A percentile compares a stretch with the other conserved stretches of the same genome.
Conservation (phyloP, 2,797 vertebrate genomes). For the Sebastes oblongus region DNA sequence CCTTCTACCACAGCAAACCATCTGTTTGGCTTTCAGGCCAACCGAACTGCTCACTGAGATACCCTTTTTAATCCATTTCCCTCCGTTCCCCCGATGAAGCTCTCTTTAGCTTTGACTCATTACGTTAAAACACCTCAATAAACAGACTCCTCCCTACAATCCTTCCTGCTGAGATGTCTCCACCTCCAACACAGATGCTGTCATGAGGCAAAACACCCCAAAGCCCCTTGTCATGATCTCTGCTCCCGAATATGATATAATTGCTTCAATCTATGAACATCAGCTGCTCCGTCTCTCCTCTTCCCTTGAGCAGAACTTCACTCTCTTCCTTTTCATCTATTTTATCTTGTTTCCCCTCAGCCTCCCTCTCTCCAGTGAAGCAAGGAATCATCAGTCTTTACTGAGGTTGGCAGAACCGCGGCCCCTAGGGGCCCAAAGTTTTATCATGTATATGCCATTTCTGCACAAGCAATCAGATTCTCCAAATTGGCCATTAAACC, state of each 20-base stretch:
- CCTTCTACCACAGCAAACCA: conserved; percentile 59
- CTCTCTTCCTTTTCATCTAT: conserved; percentile 48
- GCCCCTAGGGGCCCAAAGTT: conserved; percentile 49
- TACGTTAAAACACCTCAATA: conserved; percentile 64
- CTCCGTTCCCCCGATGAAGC: conserved; percentile 33
- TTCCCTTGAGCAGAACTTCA: conserved; percentile 45
- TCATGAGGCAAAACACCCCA: conserved; percentile 11
- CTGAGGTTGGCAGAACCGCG: conserved; percentile 51
- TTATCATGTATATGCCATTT: conserved; percentile 68
- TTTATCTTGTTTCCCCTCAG: conserved; percentile 51
- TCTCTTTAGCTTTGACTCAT: conserved; percentile 69
- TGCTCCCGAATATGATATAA: conserved; percentile 49
- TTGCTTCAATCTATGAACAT: conserved; percentile 47
- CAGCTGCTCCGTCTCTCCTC: conserved; percentile 24
- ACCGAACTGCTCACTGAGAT: conserved; percentile 59
- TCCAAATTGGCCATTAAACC: conserved; percentile 69
- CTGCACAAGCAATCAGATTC: conserved; percentile 69
- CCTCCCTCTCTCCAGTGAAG: conserved; percentile 43
- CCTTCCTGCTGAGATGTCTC: conserved; percentile 13
- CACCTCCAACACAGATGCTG: conserved; percentile 36
- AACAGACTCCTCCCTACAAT: conserved; percentile 39
- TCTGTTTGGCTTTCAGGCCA: conserved; percentile 77
- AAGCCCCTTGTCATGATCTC: conserved; percentile 39
- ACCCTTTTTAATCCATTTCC: conserved; percentile 62
- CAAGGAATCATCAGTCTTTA: conserved; percentile 62